phyloP scores from a whole-genome alignment of 2,888 invertebrate genomes.

The Homarus gammarus region DNA sequence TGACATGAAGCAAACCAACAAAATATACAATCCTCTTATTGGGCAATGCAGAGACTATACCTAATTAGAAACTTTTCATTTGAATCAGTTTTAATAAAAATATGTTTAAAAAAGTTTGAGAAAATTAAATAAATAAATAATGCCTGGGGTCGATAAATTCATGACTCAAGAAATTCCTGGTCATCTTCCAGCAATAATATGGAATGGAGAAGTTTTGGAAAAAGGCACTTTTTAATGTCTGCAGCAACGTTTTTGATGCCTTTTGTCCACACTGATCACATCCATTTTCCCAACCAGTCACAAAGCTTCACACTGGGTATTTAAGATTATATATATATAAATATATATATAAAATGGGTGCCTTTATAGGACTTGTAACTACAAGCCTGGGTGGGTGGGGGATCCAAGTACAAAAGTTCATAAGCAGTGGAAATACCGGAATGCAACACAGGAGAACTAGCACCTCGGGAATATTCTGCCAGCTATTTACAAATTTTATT shows the following conservation, averaged over 20 bases:
- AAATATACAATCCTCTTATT: slow-evolving; percentile 48
- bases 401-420: slow-evolving; percentile 40
- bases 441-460: slow-evolving; percentile 71
- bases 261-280: slow-evolving; percentile 55
- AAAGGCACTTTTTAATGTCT: slow-evolving; percentile 66
- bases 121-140: slow-evolving; percentile 62
- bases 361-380: slow-evolving; percentile 59
- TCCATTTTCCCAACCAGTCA: slow-evolving; percentile 47
- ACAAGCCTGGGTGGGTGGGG: slow-evolving; percentile 60
- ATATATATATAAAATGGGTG: slow-evolving; percentile 51
- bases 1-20: slow-evolving; percentile 55
- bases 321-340: slow-evolving; percentile 6
- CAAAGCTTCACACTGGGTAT: slow-evolving; percentile 50
- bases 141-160: slow-evolving; percentile 53
- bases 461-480: slow-evolving; percentile 57
- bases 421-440: slow-evolving; percentile 62
- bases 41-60: slow-evolving; percentile 28
- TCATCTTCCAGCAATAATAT: slow-evolving; percentile 55
- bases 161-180: slow-evolving; percentile 11
- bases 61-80: background rate
- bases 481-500: slow-evolving; percentile 61
- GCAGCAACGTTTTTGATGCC: slow-evolving; percentile 44
- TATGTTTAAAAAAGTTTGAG: slow-evolving; percentile 5
- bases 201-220: slow-evolving; percentile 67
- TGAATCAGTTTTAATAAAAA: slow-evolving; percentile 5